A percentile compares a stretch with the other conserved stretches of the same genome.
Conservation (phyloP, 2,113 vertebrate genomes). For the Cavia aperea region DNA sequence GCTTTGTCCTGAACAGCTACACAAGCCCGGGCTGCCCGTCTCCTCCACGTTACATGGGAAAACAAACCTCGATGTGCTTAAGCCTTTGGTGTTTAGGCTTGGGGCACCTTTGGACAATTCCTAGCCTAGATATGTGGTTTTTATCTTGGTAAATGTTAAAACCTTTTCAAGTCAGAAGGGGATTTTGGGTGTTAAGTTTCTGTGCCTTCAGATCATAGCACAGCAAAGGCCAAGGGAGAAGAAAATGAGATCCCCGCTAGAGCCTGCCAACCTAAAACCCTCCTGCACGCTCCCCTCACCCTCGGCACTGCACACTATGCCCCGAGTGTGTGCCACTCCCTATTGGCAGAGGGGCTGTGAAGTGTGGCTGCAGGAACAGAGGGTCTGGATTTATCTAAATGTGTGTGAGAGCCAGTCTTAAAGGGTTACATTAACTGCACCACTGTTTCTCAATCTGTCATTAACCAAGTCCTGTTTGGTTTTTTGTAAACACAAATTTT, state of each 20-base stretch:
- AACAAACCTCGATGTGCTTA: not conserved
- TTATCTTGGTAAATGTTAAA: not conserved
- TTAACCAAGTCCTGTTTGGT: not conserved
- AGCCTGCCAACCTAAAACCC: not conserved
- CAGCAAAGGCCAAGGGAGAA: not conserved
- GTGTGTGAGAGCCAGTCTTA: not conserved
- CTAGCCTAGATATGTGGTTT: not conserved
- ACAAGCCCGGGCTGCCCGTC: rapidly evolving
- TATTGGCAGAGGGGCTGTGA: rapidly evolving
- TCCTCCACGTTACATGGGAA: not conserved
- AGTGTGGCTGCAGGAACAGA: not conserved
- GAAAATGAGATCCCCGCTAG: not conserved
- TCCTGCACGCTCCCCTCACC: rapidly evolving
- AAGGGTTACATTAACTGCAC: not conserved
- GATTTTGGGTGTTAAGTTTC: not conserved
- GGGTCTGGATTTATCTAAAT: not conserved
- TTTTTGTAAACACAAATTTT: slow-evolving; percentile 17
- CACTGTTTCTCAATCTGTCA: slow-evolving; percentile 40
- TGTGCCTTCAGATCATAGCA: not conserved
- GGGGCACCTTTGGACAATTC: not conserved
- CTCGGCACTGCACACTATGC: not conserved
- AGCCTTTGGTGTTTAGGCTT: not conserved
- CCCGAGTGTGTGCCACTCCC: not conserved
- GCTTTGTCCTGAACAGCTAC: not conserved
- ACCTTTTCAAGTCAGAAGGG: not conserved